Evolutionary conservation across 2,113 vertebrate species (phyloP).

Genomic region (Barnardius zonarius): DNA sequence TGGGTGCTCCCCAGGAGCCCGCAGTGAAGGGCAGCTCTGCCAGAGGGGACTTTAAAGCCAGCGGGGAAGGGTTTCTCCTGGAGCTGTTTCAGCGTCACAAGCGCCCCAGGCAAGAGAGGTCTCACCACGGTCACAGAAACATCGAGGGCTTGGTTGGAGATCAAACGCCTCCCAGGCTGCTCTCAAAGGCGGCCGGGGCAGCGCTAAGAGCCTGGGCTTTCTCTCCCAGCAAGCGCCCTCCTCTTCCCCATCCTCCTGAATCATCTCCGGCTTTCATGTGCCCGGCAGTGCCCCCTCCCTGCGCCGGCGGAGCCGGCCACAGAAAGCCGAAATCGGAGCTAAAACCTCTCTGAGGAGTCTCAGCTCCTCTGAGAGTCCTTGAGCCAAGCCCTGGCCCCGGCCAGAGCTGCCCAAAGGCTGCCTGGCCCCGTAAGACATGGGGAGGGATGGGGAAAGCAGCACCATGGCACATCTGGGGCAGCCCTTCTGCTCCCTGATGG

Average conservation of each 20-base stretch:
- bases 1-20: rapidly evolving
- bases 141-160: neutral
- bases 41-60: neutral
- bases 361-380: neutral
- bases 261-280: neutral
- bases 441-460: neutral
- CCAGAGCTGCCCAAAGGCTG: neutral
- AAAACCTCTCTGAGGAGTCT: neutral
- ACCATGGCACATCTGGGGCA: rapidly evolving
- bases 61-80: neutral
- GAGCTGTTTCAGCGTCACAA: neutral
- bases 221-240: neutral
- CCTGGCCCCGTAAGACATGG: rapidly evolving
- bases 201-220: neutral
- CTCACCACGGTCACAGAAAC: neutral
- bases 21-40: rapidly evolving
- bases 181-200: neutral
- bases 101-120: neutral
- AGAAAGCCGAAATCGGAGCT: neutral
- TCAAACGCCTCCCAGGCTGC: neutral
- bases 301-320: rapidly evolving
- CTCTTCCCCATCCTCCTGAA: neutral
- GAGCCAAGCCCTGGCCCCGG: neutral
- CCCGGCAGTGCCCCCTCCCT: neutral
- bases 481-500: rapidly evolving